phyloP scores from a whole-genome alignment of 2,888 invertebrate species.

The Sesamia inferens region DNA sequence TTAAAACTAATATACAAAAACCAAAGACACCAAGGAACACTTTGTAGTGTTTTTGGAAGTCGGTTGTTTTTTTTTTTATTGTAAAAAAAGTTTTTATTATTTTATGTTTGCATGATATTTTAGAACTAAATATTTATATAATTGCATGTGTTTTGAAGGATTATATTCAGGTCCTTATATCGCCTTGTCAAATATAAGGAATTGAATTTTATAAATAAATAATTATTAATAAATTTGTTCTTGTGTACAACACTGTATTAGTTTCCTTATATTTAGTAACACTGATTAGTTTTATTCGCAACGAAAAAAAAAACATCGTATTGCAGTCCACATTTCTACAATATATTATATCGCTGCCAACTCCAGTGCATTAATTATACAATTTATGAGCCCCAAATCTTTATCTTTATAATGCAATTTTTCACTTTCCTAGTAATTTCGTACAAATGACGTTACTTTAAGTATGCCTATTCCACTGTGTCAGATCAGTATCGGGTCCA shows the following conservation, averaged over 20 bases:
- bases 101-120: not conserved
- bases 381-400: slow-evolving; percentile 46
- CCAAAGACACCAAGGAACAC: no score
- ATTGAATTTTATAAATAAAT: not conserved
- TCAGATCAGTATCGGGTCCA: slow-evolving; percentile 35
- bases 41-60: no score
- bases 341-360: slow-evolving; percentile 32
- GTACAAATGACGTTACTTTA: slow-evolving; percentile 44
- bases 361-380: slow-evolving; percentile 25
- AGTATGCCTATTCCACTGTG: slow-evolving; percentile 24
- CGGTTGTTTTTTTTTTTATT: not conserved
- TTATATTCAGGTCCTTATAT: no score
- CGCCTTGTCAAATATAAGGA: not conserved
- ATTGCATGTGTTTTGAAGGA: no score
- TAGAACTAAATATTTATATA: not conserved
- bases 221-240: not conserved
- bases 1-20: no score
- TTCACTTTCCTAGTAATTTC: slow-evolving; percentile 17
- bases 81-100: not conserved
- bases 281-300: slow-evolving; percentile 6
- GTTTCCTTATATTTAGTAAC: not conserved
- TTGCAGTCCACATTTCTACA: slow-evolving; percentile 20
- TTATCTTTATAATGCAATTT: slow-evolving; percentile 46
- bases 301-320: slow-evolving; percentile 23
- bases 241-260: not conserved